Conservation (phyloP, 2,113 vertebrate genomes). For the Chloroceryle aenea region DNA sequence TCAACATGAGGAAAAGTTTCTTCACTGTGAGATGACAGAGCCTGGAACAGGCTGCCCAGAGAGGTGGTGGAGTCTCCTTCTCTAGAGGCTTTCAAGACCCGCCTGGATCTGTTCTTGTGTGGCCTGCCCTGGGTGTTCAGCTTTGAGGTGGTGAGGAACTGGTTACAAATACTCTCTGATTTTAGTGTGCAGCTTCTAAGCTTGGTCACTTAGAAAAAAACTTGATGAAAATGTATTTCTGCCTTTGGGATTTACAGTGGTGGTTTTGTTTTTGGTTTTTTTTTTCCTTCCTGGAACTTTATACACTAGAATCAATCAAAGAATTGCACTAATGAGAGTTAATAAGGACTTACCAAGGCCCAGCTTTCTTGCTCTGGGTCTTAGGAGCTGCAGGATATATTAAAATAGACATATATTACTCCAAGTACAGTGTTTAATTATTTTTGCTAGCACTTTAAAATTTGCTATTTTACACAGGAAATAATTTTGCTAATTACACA, state of each 20-base stretch:
- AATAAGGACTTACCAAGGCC: slow-evolving; percentile 87
- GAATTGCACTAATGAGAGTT: background rate
- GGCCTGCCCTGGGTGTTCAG: too few species aligned
- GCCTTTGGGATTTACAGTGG: background rate
- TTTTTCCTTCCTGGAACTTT: background rate
- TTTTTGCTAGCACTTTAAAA: background rate
- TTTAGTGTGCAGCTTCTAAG: background rate
- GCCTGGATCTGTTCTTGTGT: too few species aligned
- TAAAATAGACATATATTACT: background rate
- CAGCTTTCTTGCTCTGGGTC: slow-evolving; percentile 89
- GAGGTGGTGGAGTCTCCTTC: too few species aligned
- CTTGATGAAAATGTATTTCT: background rate
- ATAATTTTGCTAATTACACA: accelerated
- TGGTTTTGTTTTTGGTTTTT: background rate
- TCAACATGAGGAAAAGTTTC: too few species aligned
- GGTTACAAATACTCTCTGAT: background rate
- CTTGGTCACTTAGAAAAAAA: background rate
- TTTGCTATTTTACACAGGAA: background rate
- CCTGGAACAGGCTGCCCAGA: too few species aligned
- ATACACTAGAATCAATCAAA: background rate
- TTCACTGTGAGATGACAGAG: too few species aligned
- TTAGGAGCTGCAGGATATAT: slow-evolving; percentile 82
- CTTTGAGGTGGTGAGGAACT: background rate
- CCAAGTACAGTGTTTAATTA: background rate
- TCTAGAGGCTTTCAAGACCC: too few species aligned